Evolutionary conservation across 1,140 invertebrate genomes (phyloP).

Genomic region (Chymomyza costata): DNA sequence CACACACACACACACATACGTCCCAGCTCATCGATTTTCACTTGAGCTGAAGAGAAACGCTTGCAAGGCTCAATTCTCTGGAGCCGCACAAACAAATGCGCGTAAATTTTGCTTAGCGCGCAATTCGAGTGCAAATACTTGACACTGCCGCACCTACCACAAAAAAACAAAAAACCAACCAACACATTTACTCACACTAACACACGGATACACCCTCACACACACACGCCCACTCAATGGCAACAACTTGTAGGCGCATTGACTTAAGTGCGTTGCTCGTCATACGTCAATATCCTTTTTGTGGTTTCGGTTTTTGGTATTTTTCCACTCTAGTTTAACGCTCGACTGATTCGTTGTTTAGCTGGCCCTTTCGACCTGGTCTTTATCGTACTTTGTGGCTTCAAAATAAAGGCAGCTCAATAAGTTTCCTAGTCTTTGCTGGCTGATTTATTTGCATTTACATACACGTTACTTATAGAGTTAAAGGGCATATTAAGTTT

Average conservation of each 20-base stretch:
- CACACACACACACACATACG: slow-evolving; percentile 11
- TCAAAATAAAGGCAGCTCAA: too few species aligned
- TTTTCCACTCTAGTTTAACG: slow-evolving; percentile 39
- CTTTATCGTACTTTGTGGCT: slow-evolving; percentile 13
- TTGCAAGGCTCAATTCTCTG: slow-evolving; percentile 46
- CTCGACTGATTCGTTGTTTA: slow-evolving; percentile 30
- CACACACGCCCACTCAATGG: slow-evolving; percentile 11
- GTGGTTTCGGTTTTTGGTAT: slow-evolving; percentile 32
- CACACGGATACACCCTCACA: too few species aligned
- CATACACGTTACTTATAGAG: too few species aligned
- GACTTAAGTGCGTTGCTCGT: slow-evolving; percentile 39
- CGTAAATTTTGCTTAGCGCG: slow-evolving; percentile 71
- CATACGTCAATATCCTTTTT: slow-evolving; percentile 66
- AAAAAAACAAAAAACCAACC: too few species aligned
- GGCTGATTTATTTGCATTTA: slow-evolving; percentile 68
- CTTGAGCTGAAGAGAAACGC: slow-evolving; percentile 52
- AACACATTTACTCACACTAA: too few species aligned
- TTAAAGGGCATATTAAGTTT: too few species aligned
- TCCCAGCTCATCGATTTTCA: slow-evolving; percentile 59
- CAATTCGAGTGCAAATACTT: slow-evolving; percentile 68
- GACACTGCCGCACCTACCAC: slow-evolving; percentile 62
- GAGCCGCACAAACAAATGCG: slow-evolving; percentile 67
- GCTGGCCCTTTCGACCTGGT: background rate
- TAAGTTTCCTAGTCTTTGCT: slow-evolving; percentile 31
- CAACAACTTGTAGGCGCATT: slow-evolving; percentile 35